A percentile compares a stretch with the other conserved stretches of the same genome.
Conservation (phyloP, 2,888 invertebrate genomes). For the Strigamia maritima region DNA sequence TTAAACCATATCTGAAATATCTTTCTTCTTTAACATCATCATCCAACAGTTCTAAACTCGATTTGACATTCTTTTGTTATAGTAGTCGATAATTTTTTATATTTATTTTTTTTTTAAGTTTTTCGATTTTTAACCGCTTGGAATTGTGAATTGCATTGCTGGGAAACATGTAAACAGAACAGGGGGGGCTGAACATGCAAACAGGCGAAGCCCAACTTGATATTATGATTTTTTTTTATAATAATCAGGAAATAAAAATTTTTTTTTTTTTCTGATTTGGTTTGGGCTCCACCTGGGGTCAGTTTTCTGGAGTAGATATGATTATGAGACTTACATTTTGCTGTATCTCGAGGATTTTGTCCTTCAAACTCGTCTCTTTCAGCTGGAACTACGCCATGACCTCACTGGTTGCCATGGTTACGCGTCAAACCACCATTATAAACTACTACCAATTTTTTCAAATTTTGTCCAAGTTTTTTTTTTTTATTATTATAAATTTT, state of each 20-base stretch:
- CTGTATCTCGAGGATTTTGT: constrained; percentile 7
- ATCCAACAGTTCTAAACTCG: neutral
- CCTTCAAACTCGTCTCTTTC: neutral
- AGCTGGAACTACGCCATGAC: constrained; percentile 26
- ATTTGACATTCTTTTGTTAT: neutral
- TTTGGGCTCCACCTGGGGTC: neutral
- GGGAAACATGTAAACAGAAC: neutral
- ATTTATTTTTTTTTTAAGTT: too few species aligned
- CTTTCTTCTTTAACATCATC: neutral
- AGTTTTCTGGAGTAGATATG: neutral
- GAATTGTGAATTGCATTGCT: neutral
- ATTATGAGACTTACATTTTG: neutral
- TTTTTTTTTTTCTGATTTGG: too few species aligned
- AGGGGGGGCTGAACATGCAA: neutral
- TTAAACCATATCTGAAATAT: constrained; percentile 1
- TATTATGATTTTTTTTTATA: neutral
- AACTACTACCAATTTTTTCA: neutral
- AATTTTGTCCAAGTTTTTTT: neutral
- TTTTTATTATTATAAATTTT: too few species aligned
- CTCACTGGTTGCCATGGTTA: neutral
- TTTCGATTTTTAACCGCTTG: neutral
- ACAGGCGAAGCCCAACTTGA: neutral
- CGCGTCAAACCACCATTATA: neutral
- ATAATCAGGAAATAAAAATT: neutral
- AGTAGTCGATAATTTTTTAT: neutral